These are phyloP conservation scores for Andinoacara biseriatus DNA, from an alignment of 2,113 vertebrate species.

Conservation along the genomic window DNA sequence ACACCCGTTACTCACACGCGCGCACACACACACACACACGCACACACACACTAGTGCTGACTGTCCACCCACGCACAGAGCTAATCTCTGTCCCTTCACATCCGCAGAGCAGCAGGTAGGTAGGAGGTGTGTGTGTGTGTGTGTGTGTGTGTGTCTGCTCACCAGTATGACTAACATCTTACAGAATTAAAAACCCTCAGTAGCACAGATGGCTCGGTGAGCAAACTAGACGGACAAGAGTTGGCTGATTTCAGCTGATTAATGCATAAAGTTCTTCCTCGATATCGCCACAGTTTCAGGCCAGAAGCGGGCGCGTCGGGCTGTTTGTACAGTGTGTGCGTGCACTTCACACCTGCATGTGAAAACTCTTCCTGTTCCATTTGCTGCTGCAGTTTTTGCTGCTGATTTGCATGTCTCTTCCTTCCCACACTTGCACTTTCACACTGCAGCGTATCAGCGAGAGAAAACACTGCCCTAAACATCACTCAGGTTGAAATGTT, in stretches of 20 bases:
- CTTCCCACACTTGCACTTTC: background rate
- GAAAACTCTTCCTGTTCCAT: constrained; percentile 8
- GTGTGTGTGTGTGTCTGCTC: constrained; percentile 23
- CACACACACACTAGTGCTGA: constrained; percentile 30
- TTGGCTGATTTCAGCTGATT: background rate
- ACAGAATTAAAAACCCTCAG: constrained; percentile 48
- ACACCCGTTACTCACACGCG: constrained; percentile 44
- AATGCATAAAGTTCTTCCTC: background rate
- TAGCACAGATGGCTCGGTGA: constrained; percentile 56
- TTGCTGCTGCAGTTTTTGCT: constrained; percentile 36
- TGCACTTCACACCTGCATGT: constrained; percentile 22
- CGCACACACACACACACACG: constrained; percentile 32
- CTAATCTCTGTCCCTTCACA: constrained; percentile 60
- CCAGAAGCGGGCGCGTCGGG: background rate
- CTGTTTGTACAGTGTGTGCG: background rate
- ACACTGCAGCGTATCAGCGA: background rate
- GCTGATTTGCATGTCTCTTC: constrained; percentile 43
- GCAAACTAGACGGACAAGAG: constrained; percentile 20
- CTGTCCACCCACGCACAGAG: constrained; percentile 52
- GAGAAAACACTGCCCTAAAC: background rate
- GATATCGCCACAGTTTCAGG: background rate
- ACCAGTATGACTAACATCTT: constrained; percentile 59
- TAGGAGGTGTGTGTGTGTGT: constrained; percentile 67
- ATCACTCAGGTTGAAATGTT: background rate
- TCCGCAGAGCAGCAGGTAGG: constrained; percentile 72